phyloP scores from a whole-genome alignment of 2,113 vertebrate species.

The Aspiorhynchus laticeps region DNA sequence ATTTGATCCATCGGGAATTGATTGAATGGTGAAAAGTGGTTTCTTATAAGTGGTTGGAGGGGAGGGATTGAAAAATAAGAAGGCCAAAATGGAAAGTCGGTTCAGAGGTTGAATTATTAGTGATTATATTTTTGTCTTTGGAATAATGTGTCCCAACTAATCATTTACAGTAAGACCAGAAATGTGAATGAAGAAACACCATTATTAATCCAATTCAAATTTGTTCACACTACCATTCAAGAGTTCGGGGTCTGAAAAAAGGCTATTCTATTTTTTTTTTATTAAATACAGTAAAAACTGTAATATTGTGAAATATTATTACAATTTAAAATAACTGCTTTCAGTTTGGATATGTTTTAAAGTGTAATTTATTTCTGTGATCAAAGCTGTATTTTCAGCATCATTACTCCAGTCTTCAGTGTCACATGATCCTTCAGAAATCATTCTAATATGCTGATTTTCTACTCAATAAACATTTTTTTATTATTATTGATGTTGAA shows the following conservation, averaged over 20 bases:
- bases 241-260: not conserved
- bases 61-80: slow-evolving; percentile 11
- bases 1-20: slow-evolving; percentile 26
- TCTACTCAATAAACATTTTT: not conserved
- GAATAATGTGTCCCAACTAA: not conserved
- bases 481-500: not conserved
- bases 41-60: slow-evolving; percentile 10
- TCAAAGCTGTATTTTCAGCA: not conserved
- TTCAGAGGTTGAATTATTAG: slow-evolving; percentile 12
- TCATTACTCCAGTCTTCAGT: not conserved
- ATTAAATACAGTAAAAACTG: not conserved
- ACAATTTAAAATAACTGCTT: not conserved
- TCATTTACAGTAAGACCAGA: slow-evolving; percentile 10
- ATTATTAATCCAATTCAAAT: not conserved
- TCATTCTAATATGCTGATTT: not conserved
- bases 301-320: not conserved
- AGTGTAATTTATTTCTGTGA: not conserved
- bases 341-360: not conserved
- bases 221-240: not conserved
- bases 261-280: too few relatives aligned
- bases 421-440: not conserved
- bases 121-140: slow-evolving; percentile 6
- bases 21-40: slow-evolving; percentile 16
- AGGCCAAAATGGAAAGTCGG: slow-evolving; percentile 10
- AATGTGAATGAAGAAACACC: not conserved